Conservation (phyloP, 2,888 invertebrate genomes). For the Gastrophysa polygoni region DNA sequence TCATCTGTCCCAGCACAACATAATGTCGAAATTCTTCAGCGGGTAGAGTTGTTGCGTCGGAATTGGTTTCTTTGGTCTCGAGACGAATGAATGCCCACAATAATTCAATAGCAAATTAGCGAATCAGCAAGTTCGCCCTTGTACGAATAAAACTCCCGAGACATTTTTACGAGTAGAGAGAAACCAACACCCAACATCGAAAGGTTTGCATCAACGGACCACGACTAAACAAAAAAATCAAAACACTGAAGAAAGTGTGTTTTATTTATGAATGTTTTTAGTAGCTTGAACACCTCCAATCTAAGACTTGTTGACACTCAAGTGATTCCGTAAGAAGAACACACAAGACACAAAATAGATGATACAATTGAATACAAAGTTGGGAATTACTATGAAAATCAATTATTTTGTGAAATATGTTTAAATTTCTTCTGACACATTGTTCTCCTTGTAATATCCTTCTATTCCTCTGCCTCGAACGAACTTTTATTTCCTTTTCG, state of each 20-base stretch:
- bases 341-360: too few species aligned
- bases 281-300: not conserved
- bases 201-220: not conserved
- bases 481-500: not conserved
- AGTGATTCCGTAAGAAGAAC: too few species aligned
- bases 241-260: not conserved
- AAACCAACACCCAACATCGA: not conserved
- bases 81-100: not conserved
- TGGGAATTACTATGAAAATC: too few species aligned
- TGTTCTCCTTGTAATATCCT: too few species aligned
- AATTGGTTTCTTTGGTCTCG: conserved; percentile 1
- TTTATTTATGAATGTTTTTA: not conserved
- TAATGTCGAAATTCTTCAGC: conserved; percentile 21
- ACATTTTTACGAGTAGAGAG: not conserved
- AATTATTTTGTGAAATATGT: too few species aligned
- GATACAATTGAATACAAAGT: too few species aligned
- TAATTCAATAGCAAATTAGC: conserved; percentile 1
- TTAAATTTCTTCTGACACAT: too few species aligned
- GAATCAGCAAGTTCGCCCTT: not conserved
- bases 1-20: conserved; percentile 15
- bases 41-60: not conserved
- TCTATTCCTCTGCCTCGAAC: too few species aligned
- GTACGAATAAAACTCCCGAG: not conserved
- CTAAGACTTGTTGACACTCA: not conserved
- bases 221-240: not conserved